Evolutionary conservation across 1,140 invertebrate genomes (phyloP).

Genomic region (Stenopsyche tienmushanensis): DNA sequence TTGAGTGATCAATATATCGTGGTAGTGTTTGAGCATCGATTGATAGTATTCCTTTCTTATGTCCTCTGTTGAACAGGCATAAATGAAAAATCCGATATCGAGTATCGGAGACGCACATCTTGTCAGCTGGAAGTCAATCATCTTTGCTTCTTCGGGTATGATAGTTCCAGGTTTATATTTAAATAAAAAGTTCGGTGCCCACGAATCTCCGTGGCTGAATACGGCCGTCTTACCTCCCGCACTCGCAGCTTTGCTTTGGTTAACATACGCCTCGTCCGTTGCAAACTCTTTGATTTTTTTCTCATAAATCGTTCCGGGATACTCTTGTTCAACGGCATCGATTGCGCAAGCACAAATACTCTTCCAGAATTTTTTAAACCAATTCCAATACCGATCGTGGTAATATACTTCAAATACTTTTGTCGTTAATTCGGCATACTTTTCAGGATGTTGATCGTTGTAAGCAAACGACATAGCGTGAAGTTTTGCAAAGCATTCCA

Average conservation of each 20-base stretch:
- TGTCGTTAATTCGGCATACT: conserved; percentile 55
- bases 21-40: conserved; percentile 57
- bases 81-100: conserved; percentile 65
- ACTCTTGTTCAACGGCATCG: conserved; percentile 65
- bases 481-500: conserved; percentile 64
- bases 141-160: conserved; percentile 54
- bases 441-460: conserved; percentile 61
- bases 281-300: conserved; percentile 58
- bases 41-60: conserved; percentile 60
- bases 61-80: conserved; percentile 61
- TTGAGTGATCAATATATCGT: conserved; percentile 56
- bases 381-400: conserved; percentile 56
- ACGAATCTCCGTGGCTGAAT: conserved; percentile 70
- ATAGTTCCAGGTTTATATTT: conserved; percentile 49
- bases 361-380: conserved; percentile 65
- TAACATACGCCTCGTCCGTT: conserved; percentile 49
- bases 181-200: conserved; percentile 72
- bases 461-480: conserved; percentile 70
- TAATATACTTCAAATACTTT: conserved; percentile 61
- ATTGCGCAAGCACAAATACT: conserved; percentile 56
- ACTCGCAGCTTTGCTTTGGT: not conserved
- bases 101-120: conserved; percentile 60
- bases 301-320: conserved; percentile 59
- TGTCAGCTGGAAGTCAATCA: conserved; percentile 71
- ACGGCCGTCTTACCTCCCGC: conserved; percentile 47